Base-by-base conservation (phyloP, 2,888 invertebrate genomes). In the Parnassius glacialis region DNA sequence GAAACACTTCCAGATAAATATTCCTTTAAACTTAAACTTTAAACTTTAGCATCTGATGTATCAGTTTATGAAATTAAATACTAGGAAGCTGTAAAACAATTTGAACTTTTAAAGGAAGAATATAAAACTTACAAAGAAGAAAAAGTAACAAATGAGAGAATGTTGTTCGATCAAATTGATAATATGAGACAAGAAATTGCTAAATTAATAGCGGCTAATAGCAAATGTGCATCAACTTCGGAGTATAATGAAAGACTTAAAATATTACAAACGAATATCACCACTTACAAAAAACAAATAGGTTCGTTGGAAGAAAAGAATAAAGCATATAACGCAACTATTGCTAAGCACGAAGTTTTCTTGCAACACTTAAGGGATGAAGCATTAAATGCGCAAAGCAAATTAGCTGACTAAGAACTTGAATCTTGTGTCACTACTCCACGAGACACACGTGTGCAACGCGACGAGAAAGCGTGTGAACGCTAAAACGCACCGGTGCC, bases 181-280 rank as follows among this genome's bases (percentile, higher is more conserved):
- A 94, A 93, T 62, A 93, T 96, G 90, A 93, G 96, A 65, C 94
- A 94, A 71, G 96, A 97, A 78, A 92, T 95, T 10, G 94, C 94
- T 51, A 95, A 95, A 73, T 89, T 95, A 67, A 95, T 95, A 67
- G 93, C 95, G 50, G 93, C 94, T 55, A 97, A 97, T 81, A 96
- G 96, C 73, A 96, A 96, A 81, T 90, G 97, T 56, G 92, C 95
- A 55, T 95, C 97, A 0, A 95, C 96, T 74, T 92, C 95, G 34
- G 97, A 98, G 78, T 96, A 95, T 62, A 95, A 95, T 73, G 97
- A 98, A 80, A 94, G 96, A 66, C 94, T 96, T 66, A 96, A 97
- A 83, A 92, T 95, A 63, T 84, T 95, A 63, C 95, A 96, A 76
- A 93, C 94, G 48, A 95, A 95, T 76, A 92, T 94, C 42, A 93